Evolutionary conservation across 2,888 invertebrate species (phyloP).

Genomic region (Polyploca ridens): DNA sequence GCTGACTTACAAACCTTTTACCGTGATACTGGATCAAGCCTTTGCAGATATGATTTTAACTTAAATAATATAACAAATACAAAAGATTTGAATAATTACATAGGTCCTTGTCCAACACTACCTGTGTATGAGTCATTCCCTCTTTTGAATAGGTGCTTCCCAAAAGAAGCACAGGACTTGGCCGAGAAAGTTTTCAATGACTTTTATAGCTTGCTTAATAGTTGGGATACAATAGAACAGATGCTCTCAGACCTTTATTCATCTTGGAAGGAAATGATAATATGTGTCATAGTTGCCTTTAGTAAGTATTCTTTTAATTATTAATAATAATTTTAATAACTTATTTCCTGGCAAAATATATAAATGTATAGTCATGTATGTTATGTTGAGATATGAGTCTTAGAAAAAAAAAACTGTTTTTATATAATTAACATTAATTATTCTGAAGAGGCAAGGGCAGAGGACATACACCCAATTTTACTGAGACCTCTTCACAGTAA

Average conservation of each 20-base stretch:
- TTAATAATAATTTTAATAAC: too few relatives aligned
- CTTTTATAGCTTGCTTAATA: slow-evolving; percentile 92
- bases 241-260: slow-evolving; percentile 94
- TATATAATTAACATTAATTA: too few relatives aligned
- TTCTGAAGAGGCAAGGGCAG: too few relatives aligned
- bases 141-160: slow-evolving; percentile 95
- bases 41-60: slow-evolving; percentile 90
- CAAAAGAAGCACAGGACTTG: slow-evolving; percentile 87
- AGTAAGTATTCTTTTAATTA: slow-evolving; percentile 83
- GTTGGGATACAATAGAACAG: slow-evolving; percentile 95
- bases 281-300: slow-evolving; percentile 91
- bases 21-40: slow-evolving; percentile 87
- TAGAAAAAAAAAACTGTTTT: too few relatives aligned
- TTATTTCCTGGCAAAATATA: too few relatives aligned
- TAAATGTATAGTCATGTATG: too few relatives aligned
- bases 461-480: too few relatives aligned
- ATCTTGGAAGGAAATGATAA: slow-evolving; percentile 94
- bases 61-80: slow-evolving; percentile 77
- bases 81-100: slow-evolving; percentile 71
- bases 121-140: slow-evolving; percentile 92
- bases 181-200: slow-evolving; percentile 86
- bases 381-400: too few relatives aligned
- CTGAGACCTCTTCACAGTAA: too few relatives aligned
- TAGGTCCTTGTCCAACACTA: slow-evolving; percentile 91
- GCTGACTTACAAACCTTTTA: slow-evolving; percentile 90